Conservation (phyloP, 2,797 vertebrate genomes). For the Eospalax fontanierii region DNA sequence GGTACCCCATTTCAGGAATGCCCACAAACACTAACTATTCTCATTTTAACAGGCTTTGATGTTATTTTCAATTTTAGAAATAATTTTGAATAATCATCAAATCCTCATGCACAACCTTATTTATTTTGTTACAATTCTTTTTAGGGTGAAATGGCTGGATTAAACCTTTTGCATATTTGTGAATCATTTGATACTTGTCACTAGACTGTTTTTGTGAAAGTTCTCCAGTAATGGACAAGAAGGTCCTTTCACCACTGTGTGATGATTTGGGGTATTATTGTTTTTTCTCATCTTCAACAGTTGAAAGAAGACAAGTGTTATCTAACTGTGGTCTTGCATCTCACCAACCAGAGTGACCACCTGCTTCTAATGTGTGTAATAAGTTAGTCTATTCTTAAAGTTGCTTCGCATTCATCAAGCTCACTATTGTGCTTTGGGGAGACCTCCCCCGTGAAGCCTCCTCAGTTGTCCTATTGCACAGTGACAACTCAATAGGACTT, state of each 20-base stretch:
- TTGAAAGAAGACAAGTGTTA: background rate
- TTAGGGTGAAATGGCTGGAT: background rate
- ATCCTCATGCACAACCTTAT: background rate
- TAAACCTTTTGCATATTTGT: background rate
- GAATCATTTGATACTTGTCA: background rate
- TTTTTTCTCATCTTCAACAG: background rate
- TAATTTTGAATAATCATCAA: background rate
- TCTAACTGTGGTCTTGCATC: background rate
- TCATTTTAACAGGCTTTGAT: background rate
- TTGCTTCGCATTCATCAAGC: background rate
- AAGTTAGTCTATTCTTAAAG: background rate
- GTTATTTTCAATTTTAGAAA: background rate
- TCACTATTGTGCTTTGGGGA: background rate
- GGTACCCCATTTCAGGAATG: constrained; percentile 5
- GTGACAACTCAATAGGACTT: background rate
- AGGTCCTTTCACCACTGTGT: background rate
- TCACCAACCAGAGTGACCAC: background rate
- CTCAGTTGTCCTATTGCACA: background rate
- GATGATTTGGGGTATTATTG: background rate
- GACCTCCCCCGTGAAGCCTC: background rate
- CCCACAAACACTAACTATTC: background rate
- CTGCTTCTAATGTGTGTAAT: background rate
- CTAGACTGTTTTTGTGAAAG: too few relatives aligned
- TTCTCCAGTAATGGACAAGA: background rate
- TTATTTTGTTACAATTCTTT: constrained; percentile 11